Conservation (phyloP, 2,888 invertebrate genomes). For the Orthosia cruda region DNA sequence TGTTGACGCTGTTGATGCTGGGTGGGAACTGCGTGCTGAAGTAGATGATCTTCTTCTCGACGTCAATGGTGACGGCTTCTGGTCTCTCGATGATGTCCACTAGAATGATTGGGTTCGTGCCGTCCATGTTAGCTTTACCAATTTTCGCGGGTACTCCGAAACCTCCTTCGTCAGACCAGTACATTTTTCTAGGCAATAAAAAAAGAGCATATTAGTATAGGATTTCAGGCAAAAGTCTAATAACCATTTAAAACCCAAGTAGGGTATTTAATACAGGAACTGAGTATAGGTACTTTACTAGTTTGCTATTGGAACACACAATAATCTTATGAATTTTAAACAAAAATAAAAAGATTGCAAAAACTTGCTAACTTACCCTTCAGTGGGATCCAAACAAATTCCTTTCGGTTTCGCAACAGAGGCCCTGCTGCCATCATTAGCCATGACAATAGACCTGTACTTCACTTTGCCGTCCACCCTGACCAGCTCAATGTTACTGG, state of each 20-base stretch:
- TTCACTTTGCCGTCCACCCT: conserved; percentile 96
- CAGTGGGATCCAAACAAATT: conserved; percentile 97
- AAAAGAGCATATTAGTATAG: background rate
- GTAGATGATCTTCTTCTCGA: conserved; percentile 96
- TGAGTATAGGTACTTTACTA: background rate
- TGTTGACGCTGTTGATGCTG: conserved; percentile 93
- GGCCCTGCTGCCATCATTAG: conserved; percentile 96
- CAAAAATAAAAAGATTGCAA: too few species aligned
- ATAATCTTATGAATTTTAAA: too few species aligned
- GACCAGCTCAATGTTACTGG: conserved; percentile 97
- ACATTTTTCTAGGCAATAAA: conserved; percentile 93
- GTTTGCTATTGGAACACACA: too few species aligned
- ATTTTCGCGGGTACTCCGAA: conserved; percentile 97
- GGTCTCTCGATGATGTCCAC: conserved; percentile 94
- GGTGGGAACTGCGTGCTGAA: conserved; percentile 96
- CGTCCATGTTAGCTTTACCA: conserved; percentile 98
- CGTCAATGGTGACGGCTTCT: conserved; percentile 96
- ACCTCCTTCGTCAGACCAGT: conserved; percentile 99
- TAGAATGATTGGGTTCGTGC: conserved; percentile 95
- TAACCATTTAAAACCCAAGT: background rate
- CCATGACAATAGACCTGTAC: conserved; percentile 96
- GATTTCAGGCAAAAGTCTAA: background rate
- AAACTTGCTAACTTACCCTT: conserved; percentile 92
- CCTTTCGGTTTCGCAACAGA: conserved; percentile 97
- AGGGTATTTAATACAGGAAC: background rate